These are phyloP conservation scores for Urocyon cinereoargenteus DNA, from an alignment of 2,797 vertebrate genomes.

Conservation along the genomic window DNA sequence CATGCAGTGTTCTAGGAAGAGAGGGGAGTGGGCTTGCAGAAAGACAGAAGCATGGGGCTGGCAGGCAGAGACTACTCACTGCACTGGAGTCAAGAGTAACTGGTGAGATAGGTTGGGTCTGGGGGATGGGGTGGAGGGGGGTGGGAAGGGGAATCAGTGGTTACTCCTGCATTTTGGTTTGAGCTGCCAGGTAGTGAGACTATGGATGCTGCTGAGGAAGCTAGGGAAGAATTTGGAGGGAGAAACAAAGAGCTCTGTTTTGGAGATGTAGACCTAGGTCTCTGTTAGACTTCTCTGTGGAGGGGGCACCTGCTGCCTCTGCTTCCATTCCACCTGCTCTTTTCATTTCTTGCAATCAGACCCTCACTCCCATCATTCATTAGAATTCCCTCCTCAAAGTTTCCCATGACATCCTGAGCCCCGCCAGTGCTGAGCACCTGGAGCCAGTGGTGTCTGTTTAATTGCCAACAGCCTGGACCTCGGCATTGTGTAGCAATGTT, in stretches of 20 bases:
- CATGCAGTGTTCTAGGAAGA: neutral
- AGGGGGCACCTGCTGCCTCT: neutral
- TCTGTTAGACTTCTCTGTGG: neutral
- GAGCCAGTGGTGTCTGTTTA: neutral
- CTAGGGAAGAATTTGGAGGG: neutral
- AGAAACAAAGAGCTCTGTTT: neutral
- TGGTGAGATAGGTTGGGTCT: neutral
- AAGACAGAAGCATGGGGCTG: neutral
- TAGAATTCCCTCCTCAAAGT: neutral
- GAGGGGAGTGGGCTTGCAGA: neutral
- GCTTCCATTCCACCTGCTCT: neutral
- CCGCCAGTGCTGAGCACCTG: too few relatives aligned
- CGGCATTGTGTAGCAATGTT: neutral
- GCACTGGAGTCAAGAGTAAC: neutral
- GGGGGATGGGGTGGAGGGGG: accelerated
- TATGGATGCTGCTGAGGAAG: neutral
- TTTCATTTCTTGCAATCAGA: neutral
- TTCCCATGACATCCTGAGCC: neutral
- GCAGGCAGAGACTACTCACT: neutral
- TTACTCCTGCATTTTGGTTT: neutral
- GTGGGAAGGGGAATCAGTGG: neutral
- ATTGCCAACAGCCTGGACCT: neutral
- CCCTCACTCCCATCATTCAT: neutral
- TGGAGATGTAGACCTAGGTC: neutral
- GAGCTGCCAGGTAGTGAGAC: neutral